Percentiles rank a stretch among this genome's conserved stretches.
phyloP scores from a whole-genome alignment of 2,888 invertebrate genomes.

The Dryadula phaetusa region DNA sequence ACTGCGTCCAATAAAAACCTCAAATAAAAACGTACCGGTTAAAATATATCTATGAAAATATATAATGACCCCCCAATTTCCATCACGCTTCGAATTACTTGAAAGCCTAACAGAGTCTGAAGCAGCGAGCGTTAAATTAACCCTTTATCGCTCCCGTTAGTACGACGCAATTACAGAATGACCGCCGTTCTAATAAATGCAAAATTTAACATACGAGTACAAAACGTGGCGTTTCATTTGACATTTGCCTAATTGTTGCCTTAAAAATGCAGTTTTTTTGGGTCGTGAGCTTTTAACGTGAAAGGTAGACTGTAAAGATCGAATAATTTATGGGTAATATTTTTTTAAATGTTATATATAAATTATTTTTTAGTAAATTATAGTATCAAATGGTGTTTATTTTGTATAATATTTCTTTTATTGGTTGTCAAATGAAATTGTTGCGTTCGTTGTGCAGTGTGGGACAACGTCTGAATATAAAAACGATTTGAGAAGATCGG shows the following conservation, averaged over 20 bases:
- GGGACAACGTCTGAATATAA: too few relatives aligned
- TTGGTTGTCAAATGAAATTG: too few relatives aligned
- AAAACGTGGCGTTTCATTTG: slow-evolving; percentile 51
- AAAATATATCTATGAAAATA: too few relatives aligned
- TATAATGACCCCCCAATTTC: slow-evolving; percentile 29
- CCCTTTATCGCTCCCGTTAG: slow-evolving; percentile 63
- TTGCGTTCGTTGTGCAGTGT: too few relatives aligned
- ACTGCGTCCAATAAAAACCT: neutral
- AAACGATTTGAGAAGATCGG: too few relatives aligned
- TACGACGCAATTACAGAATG: slow-evolving; percentile 59
- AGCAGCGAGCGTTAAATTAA: slow-evolving; percentile 69
- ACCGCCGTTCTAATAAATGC: slow-evolving; percentile 62
- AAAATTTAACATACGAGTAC: slow-evolving; percentile 50
- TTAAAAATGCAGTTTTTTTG: slow-evolving; percentile 26
- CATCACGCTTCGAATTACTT: slow-evolving; percentile 41
- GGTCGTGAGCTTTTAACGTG: slow-evolving; percentile 6
- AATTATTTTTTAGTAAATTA: too few relatives aligned
- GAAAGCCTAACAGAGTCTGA: slow-evolving; percentile 41
- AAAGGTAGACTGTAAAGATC: neutral
- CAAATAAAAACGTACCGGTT: neutral
- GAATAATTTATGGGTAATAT: neutral
- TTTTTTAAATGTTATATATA: too few relatives aligned
- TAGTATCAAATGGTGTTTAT: too few relatives aligned
- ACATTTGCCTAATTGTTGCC: slow-evolving; percentile 37
- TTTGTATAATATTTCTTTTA: too few relatives aligned